Percentiles rank a stretch among this genome's conserved stretches.
Evolutionary conservation across 2,888 invertebrate genomes (phyloP).

Genomic region (Zhuqinia jingwanae): DNA sequence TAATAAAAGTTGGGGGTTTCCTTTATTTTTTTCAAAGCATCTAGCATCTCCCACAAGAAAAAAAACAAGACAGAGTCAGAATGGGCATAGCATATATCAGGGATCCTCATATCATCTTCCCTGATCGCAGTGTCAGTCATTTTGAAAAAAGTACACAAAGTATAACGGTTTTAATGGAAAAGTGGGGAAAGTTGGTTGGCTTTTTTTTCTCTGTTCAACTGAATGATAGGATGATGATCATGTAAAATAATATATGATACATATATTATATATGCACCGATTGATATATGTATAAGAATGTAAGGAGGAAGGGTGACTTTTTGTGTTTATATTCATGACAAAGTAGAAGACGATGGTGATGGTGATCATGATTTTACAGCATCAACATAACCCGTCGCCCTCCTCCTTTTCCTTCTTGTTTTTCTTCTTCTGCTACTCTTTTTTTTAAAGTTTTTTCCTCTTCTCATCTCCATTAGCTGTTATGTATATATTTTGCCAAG

Average conservation of each 20-base stretch:
- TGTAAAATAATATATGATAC: background rate
- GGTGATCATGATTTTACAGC: slow-evolving; percentile 53
- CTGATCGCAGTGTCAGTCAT: no score
- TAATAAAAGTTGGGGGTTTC: slow-evolving; percentile 54
- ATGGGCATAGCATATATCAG: no score
- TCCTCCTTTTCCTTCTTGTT: background rate
- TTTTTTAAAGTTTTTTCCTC: slow-evolving; percentile 34
- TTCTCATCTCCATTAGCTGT: slow-evolving; percentile 43
- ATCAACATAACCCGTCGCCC: slow-evolving; percentile 13
- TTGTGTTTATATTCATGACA: slow-evolving; percentile 49
- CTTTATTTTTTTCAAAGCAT: slow-evolving; percentile 66
- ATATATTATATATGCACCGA: background rate
- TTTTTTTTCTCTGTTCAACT: background rate
- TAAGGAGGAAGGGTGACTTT: background rate
- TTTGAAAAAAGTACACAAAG: background rate
- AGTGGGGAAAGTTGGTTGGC: background rate
- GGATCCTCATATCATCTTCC: no score
- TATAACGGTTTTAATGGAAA: background rate
- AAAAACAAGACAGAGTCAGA: background rate
- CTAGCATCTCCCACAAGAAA: slow-evolving; percentile 65
- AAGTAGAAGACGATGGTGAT: no score
- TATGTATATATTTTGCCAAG: slow-evolving; percentile 5
- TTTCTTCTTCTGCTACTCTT: no score
- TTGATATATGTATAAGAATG: background rate
- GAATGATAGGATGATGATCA: background rate